Evolutionary conservation across 1,140 invertebrate genomes (phyloP).

Genomic region (Vanessa atalanta): DNA sequence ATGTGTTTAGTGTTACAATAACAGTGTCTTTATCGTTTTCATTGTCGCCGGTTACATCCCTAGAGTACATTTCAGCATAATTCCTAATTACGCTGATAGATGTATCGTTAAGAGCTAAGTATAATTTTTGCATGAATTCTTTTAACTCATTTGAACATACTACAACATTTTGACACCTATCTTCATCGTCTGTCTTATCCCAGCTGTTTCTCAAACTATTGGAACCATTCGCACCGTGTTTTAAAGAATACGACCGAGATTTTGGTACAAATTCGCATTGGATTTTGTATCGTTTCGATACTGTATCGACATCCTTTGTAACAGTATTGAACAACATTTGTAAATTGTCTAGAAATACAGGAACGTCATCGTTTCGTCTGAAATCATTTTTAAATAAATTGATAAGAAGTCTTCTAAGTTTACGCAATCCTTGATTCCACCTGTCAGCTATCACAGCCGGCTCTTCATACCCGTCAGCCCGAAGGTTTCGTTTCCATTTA

Average conservation of each 20-base stretch:
- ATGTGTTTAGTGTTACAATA: constrained; percentile 37
- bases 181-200: constrained; percentile 20
- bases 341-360: constrained; percentile 44
- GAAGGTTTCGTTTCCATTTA: constrained; percentile 44
- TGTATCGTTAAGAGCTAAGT: constrained; percentile 54
- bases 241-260: background rate
- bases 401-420: constrained; percentile 30
- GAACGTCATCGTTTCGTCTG: constrained; percentile 18
- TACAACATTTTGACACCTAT: constrained; percentile 43
- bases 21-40: constrained; percentile 44
- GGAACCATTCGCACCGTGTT: background rate
- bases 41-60: constrained; percentile 48
- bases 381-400: constrained; percentile 9
- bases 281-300: constrained; percentile 48
- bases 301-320: constrained; percentile 38
- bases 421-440: constrained; percentile 35
- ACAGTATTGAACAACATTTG: constrained; percentile 47
- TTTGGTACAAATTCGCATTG: constrained; percentile 43
- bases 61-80: constrained; percentile 59
- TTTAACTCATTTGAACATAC: constrained; percentile 59
- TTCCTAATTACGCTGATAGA: constrained; percentile 48
- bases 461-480: constrained; percentile 14
- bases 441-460: constrained; percentile 22
- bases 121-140: constrained; percentile 52
- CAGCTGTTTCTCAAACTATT: constrained; percentile 23